Percentiles rank a stretch among this genome's conserved stretches.
These are phyloP conservation scores for Ridgeia piscesae DNA, from an alignment of 1,140 invertebrate genomes.

Conservation along the genomic window DNA sequence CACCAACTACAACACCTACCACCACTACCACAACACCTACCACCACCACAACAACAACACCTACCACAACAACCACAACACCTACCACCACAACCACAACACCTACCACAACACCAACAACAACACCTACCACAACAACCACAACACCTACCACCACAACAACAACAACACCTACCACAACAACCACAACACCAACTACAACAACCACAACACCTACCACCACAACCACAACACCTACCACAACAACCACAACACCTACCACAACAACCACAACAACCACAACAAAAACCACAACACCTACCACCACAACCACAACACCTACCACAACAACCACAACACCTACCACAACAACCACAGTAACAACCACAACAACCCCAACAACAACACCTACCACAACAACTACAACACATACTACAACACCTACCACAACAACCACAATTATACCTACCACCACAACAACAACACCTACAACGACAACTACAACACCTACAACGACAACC, in stretches of 20 bases:
- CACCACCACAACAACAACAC: not conserved
- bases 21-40: slow-evolving; percentile 1
- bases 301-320: not conserved
- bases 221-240: not conserved
- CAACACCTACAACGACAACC: not conserved
- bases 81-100: not conserved
- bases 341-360: not conserved
- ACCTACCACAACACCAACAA: not conserved
- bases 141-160: not conserved
- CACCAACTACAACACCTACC: not conserved
- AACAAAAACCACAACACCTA: not conserved
- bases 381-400: too few relatives aligned
- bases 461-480: not conserved
- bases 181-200: not conserved
- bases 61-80: not conserved
- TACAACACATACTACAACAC: too few relatives aligned
- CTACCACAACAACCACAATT: too few relatives aligned
- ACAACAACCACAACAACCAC: not conserved
- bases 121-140: not conserved
- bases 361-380: not conserved
- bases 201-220: not conserved
- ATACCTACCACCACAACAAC: too few relatives aligned
- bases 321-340: not conserved
- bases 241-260: not conserved
- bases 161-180: not conserved